Evolutionary conservation across 2,113 vertebrate species (phyloP).

Genomic region (Petaurus breviceps): DNA sequence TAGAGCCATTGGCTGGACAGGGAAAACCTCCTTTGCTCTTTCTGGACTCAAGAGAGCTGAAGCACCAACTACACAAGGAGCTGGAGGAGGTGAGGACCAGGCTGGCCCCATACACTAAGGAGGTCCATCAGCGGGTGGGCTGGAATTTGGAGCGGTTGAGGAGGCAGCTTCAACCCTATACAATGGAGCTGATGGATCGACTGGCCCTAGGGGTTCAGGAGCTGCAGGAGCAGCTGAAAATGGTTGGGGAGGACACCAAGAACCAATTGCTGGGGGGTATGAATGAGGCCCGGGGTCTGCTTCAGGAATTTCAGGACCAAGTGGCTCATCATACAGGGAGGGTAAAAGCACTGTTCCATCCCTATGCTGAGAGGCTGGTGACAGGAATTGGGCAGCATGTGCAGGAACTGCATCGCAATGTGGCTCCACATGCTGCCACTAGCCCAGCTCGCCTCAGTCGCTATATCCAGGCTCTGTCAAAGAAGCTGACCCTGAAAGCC

Average conservation of each 20-base stretch:
- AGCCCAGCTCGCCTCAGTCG: constrained; percentile 80
- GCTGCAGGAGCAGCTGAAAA: constrained; percentile 84
- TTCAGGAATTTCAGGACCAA: constrained; percentile 77
- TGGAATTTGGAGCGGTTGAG: constrained; percentile 78
- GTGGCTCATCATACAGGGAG: constrained; percentile 78
- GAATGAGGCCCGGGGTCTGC: constrained; percentile 79
- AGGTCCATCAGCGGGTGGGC: constrained; percentile 75
- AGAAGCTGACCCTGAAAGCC: constrained; percentile 83
- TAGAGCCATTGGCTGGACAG: constrained; percentile 75
- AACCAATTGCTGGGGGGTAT: constrained; percentile 70
- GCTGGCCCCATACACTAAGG: constrained; percentile 85
- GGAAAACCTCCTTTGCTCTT: constrained; percentile 74
- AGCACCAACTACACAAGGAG: constrained; percentile 85
- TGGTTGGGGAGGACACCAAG: constrained; percentile 74
- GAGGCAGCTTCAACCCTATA: constrained; percentile 79
- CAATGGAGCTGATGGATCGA: constrained; percentile 84
- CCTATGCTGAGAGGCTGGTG: constrained; percentile 77
- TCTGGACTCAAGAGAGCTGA: constrained; percentile 82
- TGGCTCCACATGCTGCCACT: constrained; percentile 72
- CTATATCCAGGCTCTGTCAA: constrained; percentile 84
- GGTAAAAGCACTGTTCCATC: constrained; percentile 79
- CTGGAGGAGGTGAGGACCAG: constrained; percentile 85
- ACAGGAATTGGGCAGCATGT: constrained; percentile 79
- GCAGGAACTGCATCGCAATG: constrained; percentile 83
- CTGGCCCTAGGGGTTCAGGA: constrained; percentile 84